Evolutionary conservation across 2,113 vertebrate species (phyloP).

Genomic region (Piprites chloris): DNA sequence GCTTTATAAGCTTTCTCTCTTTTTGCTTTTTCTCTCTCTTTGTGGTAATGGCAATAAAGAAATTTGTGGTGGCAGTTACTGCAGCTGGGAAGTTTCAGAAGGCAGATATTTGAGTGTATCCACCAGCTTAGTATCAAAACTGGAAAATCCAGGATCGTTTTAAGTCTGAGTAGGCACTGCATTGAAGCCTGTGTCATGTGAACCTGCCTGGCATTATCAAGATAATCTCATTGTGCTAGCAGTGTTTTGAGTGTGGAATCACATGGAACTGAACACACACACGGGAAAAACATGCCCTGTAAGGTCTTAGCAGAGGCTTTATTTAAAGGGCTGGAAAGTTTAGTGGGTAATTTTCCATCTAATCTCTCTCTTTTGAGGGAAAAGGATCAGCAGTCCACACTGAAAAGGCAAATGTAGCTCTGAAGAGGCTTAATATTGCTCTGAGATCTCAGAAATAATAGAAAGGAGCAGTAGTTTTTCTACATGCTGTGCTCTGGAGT

Average conservation of each 20-base stretch:
- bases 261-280: background rate
- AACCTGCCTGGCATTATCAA: background rate
- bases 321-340: background rate
- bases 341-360: background rate
- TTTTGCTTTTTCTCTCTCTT: background rate
- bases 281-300: background rate
- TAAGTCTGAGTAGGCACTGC: background rate
- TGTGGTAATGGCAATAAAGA: background rate
- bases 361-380: background rate
- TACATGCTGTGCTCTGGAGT: background rate
- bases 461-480: background rate
- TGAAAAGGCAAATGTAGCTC: background rate
- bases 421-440: background rate
- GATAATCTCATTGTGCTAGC: background rate
- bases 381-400: background rate
- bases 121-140: background rate
- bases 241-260: background rate
- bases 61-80: background rate
- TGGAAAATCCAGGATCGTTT: background rate
- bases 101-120: background rate
- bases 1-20: too few species aligned
- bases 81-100: background rate
- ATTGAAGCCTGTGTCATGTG: background rate
- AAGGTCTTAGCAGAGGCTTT: background rate
- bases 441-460: background rate